A percentile compares a stretch with the other conserved stretches of the same genome.
phyloP scores from a whole-genome alignment of 35 echinoderm and acorn worm genomes.

The Holothuria glaberrima region DNA sequence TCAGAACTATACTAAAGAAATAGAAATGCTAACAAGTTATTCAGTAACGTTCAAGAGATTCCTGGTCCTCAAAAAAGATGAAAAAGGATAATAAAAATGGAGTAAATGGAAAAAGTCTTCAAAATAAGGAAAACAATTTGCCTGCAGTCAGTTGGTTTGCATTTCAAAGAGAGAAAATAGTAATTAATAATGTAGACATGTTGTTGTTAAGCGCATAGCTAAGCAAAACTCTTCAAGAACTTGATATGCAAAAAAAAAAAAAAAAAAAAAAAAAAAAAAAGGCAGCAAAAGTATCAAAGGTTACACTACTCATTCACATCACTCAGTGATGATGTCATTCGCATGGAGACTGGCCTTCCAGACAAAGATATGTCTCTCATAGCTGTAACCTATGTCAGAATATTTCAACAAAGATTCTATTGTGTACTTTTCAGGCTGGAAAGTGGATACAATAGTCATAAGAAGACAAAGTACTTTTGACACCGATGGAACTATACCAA shows the following conservation, averaged over 20 bases:
- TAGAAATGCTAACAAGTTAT: constrained; percentile 5
- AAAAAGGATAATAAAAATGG: not conserved
- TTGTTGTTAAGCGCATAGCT: constrained; percentile 8
- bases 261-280: too few species aligned
- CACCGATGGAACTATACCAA: constrained; percentile 15
- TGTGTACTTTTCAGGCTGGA: not conserved
- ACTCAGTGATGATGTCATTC: constrained; percentile 33
- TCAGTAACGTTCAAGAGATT: not conserved
- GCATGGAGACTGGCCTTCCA: constrained; percentile 5
- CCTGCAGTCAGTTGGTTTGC: too few species aligned
- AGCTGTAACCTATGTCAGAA: not conserved
- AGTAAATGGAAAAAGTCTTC: not conserved
- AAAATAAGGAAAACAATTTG: constrained; percentile 4
- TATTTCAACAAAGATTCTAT: not conserved
- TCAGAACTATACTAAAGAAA: too few species aligned
- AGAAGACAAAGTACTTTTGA: not conserved
- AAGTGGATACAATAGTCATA: not conserved
- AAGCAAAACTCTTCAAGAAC: not conserved
- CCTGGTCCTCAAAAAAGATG: not conserved
- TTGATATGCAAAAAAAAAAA: not conserved
- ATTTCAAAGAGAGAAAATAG: not conserved
- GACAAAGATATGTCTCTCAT: too few species aligned
- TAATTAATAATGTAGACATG: not conserved
- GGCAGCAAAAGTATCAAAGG: constrained; percentile 2
- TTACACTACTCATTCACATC: not conserved